These are phyloP conservation scores for Serinus canaria DNA, from an alignment of 2,113 vertebrate genomes.

Conservation along the genomic window DNA sequence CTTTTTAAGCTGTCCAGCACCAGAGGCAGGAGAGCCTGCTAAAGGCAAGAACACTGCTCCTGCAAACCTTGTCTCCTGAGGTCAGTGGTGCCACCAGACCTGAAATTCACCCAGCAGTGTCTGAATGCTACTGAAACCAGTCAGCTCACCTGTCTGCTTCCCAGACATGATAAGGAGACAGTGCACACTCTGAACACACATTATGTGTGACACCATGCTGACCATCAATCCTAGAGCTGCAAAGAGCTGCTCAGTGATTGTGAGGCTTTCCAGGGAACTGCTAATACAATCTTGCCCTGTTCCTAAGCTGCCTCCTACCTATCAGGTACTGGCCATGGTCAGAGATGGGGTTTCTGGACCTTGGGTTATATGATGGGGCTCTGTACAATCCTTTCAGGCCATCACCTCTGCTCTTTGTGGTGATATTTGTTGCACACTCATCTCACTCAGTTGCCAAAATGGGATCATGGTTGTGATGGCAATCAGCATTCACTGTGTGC, in stretches of 20 bases:
- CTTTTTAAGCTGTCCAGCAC: background rate
- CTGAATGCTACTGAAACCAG: background rate
- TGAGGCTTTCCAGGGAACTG: background rate
- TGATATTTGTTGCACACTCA: fast-evolving
- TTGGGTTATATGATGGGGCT: background rate
- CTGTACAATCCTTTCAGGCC: background rate
- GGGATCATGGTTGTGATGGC: background rate
- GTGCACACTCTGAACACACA: background rate
- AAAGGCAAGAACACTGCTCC: background rate
- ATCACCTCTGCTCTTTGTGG: background rate
- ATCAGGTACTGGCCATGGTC: background rate
- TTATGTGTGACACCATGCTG: background rate
- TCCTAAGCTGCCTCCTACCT: background rate
- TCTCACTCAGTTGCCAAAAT: background rate
- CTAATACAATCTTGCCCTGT: background rate
- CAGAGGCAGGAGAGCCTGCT: background rate
- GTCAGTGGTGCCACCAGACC: background rate
- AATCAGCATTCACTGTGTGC: background rate
- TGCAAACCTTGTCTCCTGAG: background rate
- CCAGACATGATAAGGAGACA: background rate
- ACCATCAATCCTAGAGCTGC: background rate
- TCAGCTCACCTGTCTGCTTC: background rate
- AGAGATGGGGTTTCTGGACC: background rate
- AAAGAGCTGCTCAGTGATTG: background rate
- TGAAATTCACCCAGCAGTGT: background rate